A percentile compares a stretch with the other conserved stretches of the same genome.
These are phyloP conservation scores for Drosophila ambigua DNA, from an alignment of 1,140 invertebrate genomes.

Conservation along the genomic window DNA sequence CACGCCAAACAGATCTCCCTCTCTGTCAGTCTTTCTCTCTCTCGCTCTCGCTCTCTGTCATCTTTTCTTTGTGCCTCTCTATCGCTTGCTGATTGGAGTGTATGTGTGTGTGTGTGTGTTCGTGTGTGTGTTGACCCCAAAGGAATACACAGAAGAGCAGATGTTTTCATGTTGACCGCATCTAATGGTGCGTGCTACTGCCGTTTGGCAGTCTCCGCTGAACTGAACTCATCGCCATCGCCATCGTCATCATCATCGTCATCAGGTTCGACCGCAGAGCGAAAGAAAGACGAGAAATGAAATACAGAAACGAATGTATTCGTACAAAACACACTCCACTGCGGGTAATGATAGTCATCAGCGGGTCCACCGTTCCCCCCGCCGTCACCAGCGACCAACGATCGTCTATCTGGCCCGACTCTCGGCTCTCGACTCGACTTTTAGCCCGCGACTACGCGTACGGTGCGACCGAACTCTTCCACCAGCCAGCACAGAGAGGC, in stretches of 20 bases:
- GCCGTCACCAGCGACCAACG: constrained; percentile 18
- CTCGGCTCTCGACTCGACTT: neutral
- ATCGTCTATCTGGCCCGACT: constrained; percentile 27
- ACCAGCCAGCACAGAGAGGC: neutral
- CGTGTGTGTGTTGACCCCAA: constrained; percentile 59
- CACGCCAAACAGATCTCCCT: constrained; percentile 3
- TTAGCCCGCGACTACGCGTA: constrained; percentile 60
- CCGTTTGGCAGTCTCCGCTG: constrained; percentile 46
- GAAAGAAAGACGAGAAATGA: constrained; percentile 41
- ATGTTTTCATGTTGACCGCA: constrained; percentile 83
- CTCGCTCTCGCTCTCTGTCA: neutral
- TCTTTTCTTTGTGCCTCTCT: neutral
- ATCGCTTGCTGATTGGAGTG: neutral
- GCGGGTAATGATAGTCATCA: constrained; percentile 80
- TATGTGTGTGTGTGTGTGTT: neutral
- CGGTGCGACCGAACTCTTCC: constrained; percentile 18
- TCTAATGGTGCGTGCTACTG: constrained; percentile 83
- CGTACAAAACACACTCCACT: constrained; percentile 37
- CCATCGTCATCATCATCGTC: constrained; percentile 19
- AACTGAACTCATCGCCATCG: constrained; percentile 28
- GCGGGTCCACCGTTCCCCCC: constrained; percentile 41
- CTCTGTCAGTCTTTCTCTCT: neutral
- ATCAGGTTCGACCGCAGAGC: constrained; percentile 52
- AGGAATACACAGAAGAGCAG: constrained; percentile 63
- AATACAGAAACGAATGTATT: constrained; percentile 34